Conservation (phyloP, 2,113 vertebrate species). For the Pituophis catenifer region DNA sequence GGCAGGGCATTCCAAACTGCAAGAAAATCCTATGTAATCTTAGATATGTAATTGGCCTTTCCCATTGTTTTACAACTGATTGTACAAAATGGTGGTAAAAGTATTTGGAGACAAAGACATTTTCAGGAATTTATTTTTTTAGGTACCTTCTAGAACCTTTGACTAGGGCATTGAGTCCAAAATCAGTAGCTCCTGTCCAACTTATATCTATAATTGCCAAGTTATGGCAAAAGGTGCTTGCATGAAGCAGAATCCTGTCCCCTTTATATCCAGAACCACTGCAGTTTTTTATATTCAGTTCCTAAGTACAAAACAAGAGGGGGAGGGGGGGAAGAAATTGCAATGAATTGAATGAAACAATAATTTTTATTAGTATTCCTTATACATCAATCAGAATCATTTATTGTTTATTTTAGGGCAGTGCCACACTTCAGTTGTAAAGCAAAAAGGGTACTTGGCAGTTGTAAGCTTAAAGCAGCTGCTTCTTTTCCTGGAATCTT, state of each 20-base stretch:
- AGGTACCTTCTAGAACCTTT: conserved; percentile 42
- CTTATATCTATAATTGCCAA: conserved; percentile 59
- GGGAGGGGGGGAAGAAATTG: neutral
- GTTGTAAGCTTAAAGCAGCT: neutral
- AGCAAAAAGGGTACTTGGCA: neutral
- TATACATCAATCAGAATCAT: neutral
- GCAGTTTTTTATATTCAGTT: conserved; percentile 64
- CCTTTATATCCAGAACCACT: conserved; percentile 54
- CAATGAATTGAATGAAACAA: neutral
- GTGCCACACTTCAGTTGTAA: neutral
- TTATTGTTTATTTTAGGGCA: neutral
- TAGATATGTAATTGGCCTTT: neutral
- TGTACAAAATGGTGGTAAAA: neutral
- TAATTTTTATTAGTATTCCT: neutral
- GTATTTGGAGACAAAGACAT: neutral
- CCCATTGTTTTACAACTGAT: neutral
- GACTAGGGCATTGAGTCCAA: conserved; percentile 53
- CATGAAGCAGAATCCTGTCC: conserved; percentile 48
- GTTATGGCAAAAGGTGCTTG: conserved; percentile 50
- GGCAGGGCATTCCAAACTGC: neutral
- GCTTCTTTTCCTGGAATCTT: neutral
- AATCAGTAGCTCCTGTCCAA: conserved; percentile 65
- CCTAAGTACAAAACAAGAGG: conserved; percentile 34
- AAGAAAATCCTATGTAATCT: neutral
- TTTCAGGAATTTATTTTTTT: no score